Base-by-base conservation (phyloP, 1,140 invertebrate genomes). In the Lethrus apterus region DNA sequence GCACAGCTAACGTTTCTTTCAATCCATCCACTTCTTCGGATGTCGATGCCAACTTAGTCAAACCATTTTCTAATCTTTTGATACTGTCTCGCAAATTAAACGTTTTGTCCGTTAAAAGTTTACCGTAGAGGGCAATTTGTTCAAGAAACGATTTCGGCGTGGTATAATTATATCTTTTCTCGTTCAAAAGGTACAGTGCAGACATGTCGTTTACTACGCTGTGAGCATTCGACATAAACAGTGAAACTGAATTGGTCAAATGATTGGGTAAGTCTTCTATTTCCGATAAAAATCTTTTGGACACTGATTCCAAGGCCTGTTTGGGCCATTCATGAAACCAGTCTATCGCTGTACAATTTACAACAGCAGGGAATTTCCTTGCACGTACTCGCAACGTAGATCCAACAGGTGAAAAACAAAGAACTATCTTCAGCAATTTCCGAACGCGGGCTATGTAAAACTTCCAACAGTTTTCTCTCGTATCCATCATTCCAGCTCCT, bases 291-390 rank as follows among this genome's bases (percentile, higher is more conserved):
- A 95, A 95, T 47, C 83, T 74, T 44, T 74, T 73, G 18, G 90
- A 93, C 1, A 97, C 93, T 38, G 89, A 93, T 55, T 87, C 77
- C 38, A 97, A 67, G 4, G 93, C 93, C 58, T 92, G 83, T 63
- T 83, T 77, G 0, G 93, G 93, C 93, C 93, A 97, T 70, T 92
- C 88, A 63, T 96, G 90, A 67, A 96, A 96, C 92, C 93, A 97
- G 67, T 96, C 81, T 38, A 96, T 94, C 5, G 83, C 79, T 0
- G 92, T 92, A 59, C 89, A 93, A 70, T 92, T 96, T 5, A 91
- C 84, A n/a, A 97, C 70, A 2, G 92, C 90, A 4, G 93, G 93
- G 70, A 96, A 97, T 68, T 94, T 91, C 44, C 93, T 75, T 8
- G 86, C 83, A 51, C 93, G 77, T 19, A 91, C 75, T 52, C 92